Evolutionary conservation across 2,113 vertebrate species (phyloP).

Genomic region (Chionis minor): DNA sequence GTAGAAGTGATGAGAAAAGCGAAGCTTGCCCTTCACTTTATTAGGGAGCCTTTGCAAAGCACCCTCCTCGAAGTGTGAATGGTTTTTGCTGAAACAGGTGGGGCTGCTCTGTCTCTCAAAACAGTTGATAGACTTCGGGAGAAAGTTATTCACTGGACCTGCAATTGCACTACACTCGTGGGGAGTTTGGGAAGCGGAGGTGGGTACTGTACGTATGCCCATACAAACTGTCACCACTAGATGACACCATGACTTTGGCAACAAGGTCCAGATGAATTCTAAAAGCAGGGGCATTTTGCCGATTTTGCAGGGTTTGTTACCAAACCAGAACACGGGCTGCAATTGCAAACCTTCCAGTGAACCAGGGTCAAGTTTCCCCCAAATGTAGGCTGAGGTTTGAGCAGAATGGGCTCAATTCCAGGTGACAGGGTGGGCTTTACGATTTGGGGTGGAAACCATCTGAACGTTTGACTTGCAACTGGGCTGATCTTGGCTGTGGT

Average conservation of each 20-base stretch:
- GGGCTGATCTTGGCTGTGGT: constrained; percentile 34
- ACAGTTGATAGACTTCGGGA: background rate
- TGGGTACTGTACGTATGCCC: background rate
- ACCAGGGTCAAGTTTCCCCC: background rate
- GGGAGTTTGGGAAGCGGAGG: background rate
- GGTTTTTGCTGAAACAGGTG: background rate
- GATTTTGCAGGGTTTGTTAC: background rate
- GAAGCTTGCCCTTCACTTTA: background rate
- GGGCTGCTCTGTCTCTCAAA: background rate
- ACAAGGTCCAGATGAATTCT: background rate
- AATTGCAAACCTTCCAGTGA: constrained; percentile 23
- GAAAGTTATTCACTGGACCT: background rate
- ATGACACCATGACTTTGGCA: background rate
- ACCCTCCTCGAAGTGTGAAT: accelerated
- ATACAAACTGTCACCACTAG: constrained; percentile 30
- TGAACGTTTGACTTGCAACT: background rate
- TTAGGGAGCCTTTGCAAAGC: background rate
- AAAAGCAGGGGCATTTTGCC: background rate
- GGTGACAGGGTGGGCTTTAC: constrained; percentile 27
- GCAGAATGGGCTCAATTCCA: background rate
- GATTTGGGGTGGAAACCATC: background rate
- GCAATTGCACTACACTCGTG: accelerated
- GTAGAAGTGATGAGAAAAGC: background rate
- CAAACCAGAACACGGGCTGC: background rate
- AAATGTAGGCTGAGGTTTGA: constrained; percentile 17